These are phyloP conservation scores for Cephalopterus ornatus DNA, from an alignment of 2,113 vertebrate genomes.

Conservation along the genomic window DNA sequence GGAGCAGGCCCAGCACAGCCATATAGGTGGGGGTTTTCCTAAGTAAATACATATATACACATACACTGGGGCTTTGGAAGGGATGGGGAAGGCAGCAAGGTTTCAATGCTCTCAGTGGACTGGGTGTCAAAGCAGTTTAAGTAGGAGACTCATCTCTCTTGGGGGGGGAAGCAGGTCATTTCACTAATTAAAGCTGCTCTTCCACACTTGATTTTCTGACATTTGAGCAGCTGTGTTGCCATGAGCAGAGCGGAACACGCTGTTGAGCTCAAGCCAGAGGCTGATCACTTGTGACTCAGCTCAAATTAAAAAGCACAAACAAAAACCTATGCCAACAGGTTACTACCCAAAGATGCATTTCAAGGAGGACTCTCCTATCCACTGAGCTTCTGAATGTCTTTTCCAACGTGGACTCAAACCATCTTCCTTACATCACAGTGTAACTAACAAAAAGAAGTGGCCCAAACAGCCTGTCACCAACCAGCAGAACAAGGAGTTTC, in stretches of 20 bases:
- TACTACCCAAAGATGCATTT: background rate
- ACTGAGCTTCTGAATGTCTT: background rate
- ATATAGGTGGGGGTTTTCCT: accelerated
- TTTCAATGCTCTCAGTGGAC: background rate
- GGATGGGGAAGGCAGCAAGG: background rate
- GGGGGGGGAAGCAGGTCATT: background rate
- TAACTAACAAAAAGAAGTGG: background rate
- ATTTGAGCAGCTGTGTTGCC: background rate
- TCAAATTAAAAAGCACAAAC: background rate
- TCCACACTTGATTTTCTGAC: background rate
- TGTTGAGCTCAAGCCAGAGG: background rate
- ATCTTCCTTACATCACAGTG: background rate
- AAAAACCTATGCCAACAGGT: background rate
- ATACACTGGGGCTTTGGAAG: background rate
- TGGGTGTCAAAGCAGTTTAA: background rate
- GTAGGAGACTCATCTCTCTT: background rate
- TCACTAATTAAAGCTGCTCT: background rate
- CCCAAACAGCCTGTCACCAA: background rate
- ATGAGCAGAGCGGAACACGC: accelerated
- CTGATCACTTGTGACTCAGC: background rate
- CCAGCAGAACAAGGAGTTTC: background rate
- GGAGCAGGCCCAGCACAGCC: background rate
- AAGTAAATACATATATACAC: background rate
- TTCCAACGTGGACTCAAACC: background rate
- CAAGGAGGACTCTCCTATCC: background rate